phyloP scores from a whole-genome alignment of 1,140 invertebrate species.

The Magallana ariakensis region DNA sequence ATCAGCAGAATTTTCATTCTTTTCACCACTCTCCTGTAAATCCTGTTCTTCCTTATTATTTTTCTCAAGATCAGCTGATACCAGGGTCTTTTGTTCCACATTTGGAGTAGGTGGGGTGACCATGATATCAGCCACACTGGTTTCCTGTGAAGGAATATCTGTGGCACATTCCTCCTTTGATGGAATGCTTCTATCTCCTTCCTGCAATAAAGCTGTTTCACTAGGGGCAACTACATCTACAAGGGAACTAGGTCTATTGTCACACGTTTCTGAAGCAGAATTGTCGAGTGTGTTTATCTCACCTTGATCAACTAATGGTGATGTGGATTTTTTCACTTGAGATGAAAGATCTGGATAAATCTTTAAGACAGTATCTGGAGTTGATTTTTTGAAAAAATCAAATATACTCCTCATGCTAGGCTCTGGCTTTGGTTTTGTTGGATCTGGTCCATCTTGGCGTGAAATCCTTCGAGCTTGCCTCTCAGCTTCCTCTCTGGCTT shows the following conservation, averaged over 20 bases:
- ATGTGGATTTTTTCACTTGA: conserved; percentile 30
- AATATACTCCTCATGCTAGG: conserved; percentile 58
- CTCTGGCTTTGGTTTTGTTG: conserved; percentile 37
- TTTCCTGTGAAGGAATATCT: conserved; percentile 31
- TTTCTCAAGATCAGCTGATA: not conserved
- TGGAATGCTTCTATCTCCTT: conserved; percentile 9
- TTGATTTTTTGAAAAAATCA: conserved; percentile 51
- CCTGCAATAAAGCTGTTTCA: conserved; percentile 21
- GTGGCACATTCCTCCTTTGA: conserved; percentile 4
- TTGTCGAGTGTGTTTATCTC: conserved; percentile 7
- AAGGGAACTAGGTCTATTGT: conserved; percentile 27
- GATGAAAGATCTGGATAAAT: conserved; percentile 45
- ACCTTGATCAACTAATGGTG: not conserved
- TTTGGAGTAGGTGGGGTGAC: conserved; percentile 29
- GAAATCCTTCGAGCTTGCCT: conserved; percentile 2
- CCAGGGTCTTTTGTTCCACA: not conserved
- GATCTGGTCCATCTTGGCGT: conserved; percentile 28
- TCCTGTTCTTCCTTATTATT: not conserved
- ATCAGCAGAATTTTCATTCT: not conserved
- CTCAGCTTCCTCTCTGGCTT: conserved; percentile 42
- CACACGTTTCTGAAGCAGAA: conserved; percentile 12
- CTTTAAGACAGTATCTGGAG: conserved; percentile 37
- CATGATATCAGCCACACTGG: not conserved
- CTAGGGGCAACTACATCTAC: conserved; percentile 35
- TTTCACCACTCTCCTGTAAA: not conserved